These are phyloP conservation scores for Chloroclysta siterata DNA, from an alignment of 2,888 invertebrate genomes.

Conservation along the genomic window DNA sequence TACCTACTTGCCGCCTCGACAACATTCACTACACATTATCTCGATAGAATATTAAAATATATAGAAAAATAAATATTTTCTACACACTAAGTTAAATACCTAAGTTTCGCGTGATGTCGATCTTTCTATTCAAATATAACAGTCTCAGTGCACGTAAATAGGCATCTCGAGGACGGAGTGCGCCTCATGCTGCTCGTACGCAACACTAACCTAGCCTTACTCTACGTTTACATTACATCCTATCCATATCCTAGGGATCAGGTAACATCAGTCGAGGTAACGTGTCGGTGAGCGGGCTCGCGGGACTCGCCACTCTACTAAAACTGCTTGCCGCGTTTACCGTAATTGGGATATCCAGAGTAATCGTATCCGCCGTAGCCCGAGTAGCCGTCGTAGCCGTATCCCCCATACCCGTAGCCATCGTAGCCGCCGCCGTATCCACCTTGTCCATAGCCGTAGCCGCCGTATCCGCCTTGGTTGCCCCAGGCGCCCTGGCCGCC, in stretches of 20 bases:
- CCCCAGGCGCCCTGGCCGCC: slow-evolving; percentile 88
- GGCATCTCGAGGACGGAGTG: slow-evolving; percentile 80
- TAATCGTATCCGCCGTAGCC: slow-evolving; percentile 93
- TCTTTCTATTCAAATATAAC: slow-evolving; percentile 70
- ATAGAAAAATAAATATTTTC: slow-evolving; percentile 85
- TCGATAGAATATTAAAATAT: slow-evolving; percentile 77
- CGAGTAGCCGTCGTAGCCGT: slow-evolving; percentile 90
- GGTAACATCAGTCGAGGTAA: slow-evolving; percentile 85
- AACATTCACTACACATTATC: slow-evolving; percentile 84
- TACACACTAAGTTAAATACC: slow-evolving; percentile 83
- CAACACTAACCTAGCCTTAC: slow-evolving; percentile 73
- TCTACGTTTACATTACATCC: slow-evolving; percentile 78
- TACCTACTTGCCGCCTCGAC: slow-evolving; percentile 74
- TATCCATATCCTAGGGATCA: slow-evolving; percentile 71
- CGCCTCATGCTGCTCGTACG: slow-evolving; percentile 61
- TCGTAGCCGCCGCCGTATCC: slow-evolving; percentile 90
- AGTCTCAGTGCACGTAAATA: slow-evolving; percentile 75
- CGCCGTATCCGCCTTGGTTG: slow-evolving; percentile 87
- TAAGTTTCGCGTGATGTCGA: slow-evolving; percentile 82
- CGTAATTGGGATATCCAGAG: slow-evolving; percentile 93
- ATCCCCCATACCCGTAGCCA: slow-evolving; percentile 90
- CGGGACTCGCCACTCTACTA: slow-evolving; percentile 69
- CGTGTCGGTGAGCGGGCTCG: slow-evolving; percentile 81
- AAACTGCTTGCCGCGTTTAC: slow-evolving; percentile 87
- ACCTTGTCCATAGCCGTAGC: slow-evolving; percentile 89